Evolutionary conservation across 2,888 invertebrate species (phyloP), one percentile per base, ranked within the genome.

Genomic region (Chirona hameri): DNA sequence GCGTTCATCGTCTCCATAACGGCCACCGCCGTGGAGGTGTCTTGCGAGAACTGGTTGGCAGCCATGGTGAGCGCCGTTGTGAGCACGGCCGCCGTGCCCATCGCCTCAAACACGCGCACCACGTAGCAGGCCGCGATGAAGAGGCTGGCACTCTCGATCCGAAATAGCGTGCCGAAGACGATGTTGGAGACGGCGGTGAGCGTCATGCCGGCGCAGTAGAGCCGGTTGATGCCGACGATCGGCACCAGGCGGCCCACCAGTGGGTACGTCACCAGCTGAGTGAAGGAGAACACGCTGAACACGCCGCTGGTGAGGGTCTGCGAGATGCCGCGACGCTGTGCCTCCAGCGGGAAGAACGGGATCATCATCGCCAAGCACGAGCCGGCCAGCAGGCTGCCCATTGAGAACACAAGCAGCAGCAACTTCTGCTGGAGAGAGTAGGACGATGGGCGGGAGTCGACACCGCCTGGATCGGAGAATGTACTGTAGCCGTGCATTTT

Each of bases 341-440:
- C 72, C 72, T 72, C 72, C 72, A 72, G 72, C 29, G 72, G 72
- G 72, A 72, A 72, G 72, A 72, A 72, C 72, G 72, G 72, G 31
- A 72, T 72, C 72, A 72, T 72, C 72, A 72, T 72, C 31, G 72
- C 72, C 31, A 72, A 31, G 21, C 72, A 72, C 18, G 72, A 72
- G 72, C 72, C 72, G 18, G 31, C 31, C 72, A 72, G 72, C 72
- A 72, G 72, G 18, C 72, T 72, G 29, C 72, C 72, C 72, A 72
- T 72, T 3, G 72, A 72, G 72, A 72, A 72, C 72, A 29, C 29
- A 0, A 72, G 29, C 29, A 72, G 29, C 18, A 72, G 29, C 18
- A 72, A 18, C 72, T 72, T 72, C 31, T 72, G 72, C 15, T n/a
- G 65, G n/a, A 24, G n/a, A 5, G 65, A 65, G 65, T 65, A 65